Evolutionary conservation across 2,113 vertebrate genomes (phyloP).

Genomic region (Vanacampus margaritifer): DNA sequence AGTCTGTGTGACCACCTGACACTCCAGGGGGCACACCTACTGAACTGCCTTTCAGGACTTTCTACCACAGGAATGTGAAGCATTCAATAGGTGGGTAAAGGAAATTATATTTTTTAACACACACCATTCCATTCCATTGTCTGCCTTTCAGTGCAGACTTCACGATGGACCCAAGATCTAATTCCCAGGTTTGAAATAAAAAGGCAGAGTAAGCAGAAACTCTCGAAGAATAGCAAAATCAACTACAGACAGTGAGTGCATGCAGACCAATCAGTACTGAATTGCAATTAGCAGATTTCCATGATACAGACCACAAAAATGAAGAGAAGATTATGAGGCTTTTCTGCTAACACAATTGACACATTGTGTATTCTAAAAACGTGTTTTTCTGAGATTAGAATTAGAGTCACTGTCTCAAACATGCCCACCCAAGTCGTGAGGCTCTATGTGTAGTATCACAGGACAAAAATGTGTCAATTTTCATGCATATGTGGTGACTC

Average conservation of each 20-base stretch:
- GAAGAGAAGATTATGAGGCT: not conserved
- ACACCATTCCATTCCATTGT: not conserved
- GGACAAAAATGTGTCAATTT: constrained; percentile 17
- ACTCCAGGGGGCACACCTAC: no score
- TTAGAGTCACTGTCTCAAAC: not conserved
- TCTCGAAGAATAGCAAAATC: not conserved
- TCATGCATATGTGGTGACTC: constrained; percentile 38
- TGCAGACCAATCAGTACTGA: not conserved
- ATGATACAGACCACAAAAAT: not conserved
- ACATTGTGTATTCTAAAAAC: not conserved
- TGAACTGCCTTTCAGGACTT: no score
- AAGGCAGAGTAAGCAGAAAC: constrained; percentile 1
- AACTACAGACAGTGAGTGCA: not conserved
- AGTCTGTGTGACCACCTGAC: no score
- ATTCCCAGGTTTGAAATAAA: not conserved
- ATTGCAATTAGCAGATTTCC: constrained; percentile 1
- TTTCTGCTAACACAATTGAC: not conserved
- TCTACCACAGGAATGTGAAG: no score
- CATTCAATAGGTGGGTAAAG: no score
- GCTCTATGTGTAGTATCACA: not conserved
- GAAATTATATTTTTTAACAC: no score
- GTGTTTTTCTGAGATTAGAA: not conserved
- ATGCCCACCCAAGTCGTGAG: constrained; percentile 11
- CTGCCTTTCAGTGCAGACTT: not conserved
- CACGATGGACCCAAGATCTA: not conserved